A percentile compares a stretch with the other conserved stretches of the same genome.
These are phyloP conservation scores for Drosophila novamexicana DNA, from an alignment of 1,140 invertebrate genomes.

Conservation along the genomic window DNA sequence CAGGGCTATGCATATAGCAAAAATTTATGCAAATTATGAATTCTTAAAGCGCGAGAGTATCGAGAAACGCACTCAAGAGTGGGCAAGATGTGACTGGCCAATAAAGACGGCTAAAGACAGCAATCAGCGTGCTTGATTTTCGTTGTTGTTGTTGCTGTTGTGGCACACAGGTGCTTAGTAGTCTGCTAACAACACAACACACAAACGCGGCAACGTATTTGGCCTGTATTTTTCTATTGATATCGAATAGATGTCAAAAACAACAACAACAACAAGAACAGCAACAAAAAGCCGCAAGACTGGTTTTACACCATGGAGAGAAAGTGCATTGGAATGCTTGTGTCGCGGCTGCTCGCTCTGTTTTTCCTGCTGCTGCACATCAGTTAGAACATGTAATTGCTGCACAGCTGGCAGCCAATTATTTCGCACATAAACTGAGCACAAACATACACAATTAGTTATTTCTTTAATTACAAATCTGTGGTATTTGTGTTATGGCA, in stretches of 20 bases:
- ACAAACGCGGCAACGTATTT: slow-evolving; percentile 51
- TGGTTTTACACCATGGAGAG: slow-evolving; percentile 65
- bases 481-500: neutral
- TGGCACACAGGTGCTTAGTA: slow-evolving; percentile 51
- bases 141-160: slow-evolving; percentile 28
- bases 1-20: slow-evolving; percentile 56
- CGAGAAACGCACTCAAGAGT: slow-evolving; percentile 58
- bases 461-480: neutral
- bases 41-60: slow-evolving; percentile 39
- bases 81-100: slow-evolving; percentile 69
- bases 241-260: slow-evolving; percentile 77
- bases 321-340: slow-evolving; percentile 75
- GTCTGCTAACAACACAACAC: slow-evolving; percentile 63
- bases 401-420: slow-evolving; percentile 16
- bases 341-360: slow-evolving; percentile 11
- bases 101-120: slow-evolving; percentile 40
- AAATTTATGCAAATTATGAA: slow-evolving; percentile 66
- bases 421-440: slow-evolving; percentile 1
- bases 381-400: slow-evolving; percentile 5
- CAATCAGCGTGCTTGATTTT: slow-evolving; percentile 26
- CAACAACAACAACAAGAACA: slow-evolving; percentile 12
- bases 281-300: slow-evolving; percentile 66
- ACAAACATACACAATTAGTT: slow-evolving; percentile 6
- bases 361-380: neutral
- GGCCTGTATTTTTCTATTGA: slow-evolving; percentile 77